Evolutionary conservation across 2,113 vertebrate genomes (phyloP).

Genomic region (Bagarius yarrelli): DNA sequence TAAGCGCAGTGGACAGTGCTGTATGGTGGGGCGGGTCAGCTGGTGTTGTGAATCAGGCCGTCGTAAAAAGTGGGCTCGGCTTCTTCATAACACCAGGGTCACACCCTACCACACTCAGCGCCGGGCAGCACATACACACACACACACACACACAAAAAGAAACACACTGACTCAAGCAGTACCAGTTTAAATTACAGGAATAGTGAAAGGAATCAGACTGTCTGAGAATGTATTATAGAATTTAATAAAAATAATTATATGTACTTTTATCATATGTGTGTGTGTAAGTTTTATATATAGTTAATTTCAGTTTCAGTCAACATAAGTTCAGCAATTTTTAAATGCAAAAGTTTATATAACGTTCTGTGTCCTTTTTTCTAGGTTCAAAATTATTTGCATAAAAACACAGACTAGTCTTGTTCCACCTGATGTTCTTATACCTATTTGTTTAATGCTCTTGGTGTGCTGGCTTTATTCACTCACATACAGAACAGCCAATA

Average conservation of each 20-base stretch:
- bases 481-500: not conserved
- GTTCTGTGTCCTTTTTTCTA: not conserved
- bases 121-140: not conserved
- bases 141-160: not conserved
- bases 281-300: not conserved
- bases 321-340: not conserved
- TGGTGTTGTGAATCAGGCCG: conserved; percentile 99
- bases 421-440: not conserved
- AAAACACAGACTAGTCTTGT: not conserved
- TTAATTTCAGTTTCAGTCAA: too few relatives aligned
- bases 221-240: not conserved
- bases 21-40: conserved; percentile 85
- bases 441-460: not conserved
- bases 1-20: conserved; percentile 5
- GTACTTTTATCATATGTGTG: not conserved
- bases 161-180: not conserved
- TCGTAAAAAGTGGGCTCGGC: conserved; percentile 81
- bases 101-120: conserved; percentile 70
- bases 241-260: too few relatives aligned
- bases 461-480: not conserved
- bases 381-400: not conserved
- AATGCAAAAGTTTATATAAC: not conserved
- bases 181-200: conserved; percentile 13
- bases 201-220: not conserved
- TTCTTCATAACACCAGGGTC: conserved; percentile 99